Evolutionary conservation across 2,113 vertebrate species (phyloP).

Genomic region (Okapia johnstoni): DNA sequence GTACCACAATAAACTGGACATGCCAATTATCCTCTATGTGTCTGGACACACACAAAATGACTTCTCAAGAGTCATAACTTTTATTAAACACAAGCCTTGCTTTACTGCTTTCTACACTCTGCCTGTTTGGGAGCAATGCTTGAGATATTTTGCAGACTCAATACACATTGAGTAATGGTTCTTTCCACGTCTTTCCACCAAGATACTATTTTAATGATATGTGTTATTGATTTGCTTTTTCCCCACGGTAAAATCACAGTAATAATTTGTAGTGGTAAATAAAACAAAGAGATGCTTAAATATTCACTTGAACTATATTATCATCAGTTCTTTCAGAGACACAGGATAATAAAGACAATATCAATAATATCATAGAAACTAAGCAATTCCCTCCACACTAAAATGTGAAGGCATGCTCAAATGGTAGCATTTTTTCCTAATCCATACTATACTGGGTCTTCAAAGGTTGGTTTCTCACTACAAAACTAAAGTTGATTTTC

Average conservation of each 20-base stretch:
- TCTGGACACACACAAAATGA: background rate
- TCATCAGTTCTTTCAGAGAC: background rate
- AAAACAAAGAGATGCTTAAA: slow-evolving; percentile 11
- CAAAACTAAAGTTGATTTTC: background rate
- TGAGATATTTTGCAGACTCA: background rate
- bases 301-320: background rate
- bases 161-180: background rate
- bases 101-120: background rate
- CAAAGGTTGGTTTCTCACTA: background rate
- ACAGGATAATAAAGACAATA: background rate
- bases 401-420: background rate
- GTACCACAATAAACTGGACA: background rate
- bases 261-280: background rate
- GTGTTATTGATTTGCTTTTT: background rate
- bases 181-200: background rate
- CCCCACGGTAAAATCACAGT: background rate
- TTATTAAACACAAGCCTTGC: background rate
- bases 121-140: background rate
- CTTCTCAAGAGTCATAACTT: background rate
- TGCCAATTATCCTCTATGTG: background rate
- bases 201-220: background rate
- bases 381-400: background rate
- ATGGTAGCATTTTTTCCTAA: background rate
- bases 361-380: background rate
- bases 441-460: background rate